Conservation (phyloP, 2,888 invertebrate species). For the Choreutis nemorana region DNA sequence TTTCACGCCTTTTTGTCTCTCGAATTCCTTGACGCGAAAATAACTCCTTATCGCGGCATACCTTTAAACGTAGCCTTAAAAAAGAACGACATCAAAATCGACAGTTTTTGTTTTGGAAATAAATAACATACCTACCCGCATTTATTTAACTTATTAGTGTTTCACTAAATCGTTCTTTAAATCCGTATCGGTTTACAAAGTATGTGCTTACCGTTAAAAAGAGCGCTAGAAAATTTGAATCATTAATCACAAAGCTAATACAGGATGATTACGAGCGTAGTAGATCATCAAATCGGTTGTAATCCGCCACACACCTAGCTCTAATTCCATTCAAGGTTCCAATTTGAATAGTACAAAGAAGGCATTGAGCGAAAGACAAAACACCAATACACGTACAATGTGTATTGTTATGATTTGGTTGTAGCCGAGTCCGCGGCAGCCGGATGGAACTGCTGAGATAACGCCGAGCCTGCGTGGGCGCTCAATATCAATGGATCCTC, state of each 20-base stretch:
- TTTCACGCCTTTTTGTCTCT: constrained; percentile 64
- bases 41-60: constrained; percentile 64
- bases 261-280: too few species aligned
- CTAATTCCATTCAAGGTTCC: constrained; percentile 23
- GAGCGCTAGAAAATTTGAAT: too few species aligned
- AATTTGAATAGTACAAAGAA: constrained; percentile 38
- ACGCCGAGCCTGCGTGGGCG: constrained; percentile 48
- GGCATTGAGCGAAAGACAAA: constrained; percentile 31
- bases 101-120: constrained; percentile 44
- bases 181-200: too few species aligned
- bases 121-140: constrained; percentile 37
- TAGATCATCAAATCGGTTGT: constrained; percentile 16
- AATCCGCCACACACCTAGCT: constrained; percentile 21
- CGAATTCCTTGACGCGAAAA: constrained; percentile 61
- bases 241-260: too few species aligned
- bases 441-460: constrained; percentile 25
- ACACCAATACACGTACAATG: constrained; percentile 28
- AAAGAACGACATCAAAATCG: constrained; percentile 42
- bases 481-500: constrained; percentile 56
- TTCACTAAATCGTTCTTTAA: too few species aligned
- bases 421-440: constrained; percentile 18
- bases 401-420: constrained; percentile 29
- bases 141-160: constrained; percentile 35
- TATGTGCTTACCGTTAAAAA: too few species aligned
- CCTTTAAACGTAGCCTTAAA: constrained; percentile 57